Conservation (phyloP, 2,797 vertebrate species). For the Trematomus bernacchii region DNA sequence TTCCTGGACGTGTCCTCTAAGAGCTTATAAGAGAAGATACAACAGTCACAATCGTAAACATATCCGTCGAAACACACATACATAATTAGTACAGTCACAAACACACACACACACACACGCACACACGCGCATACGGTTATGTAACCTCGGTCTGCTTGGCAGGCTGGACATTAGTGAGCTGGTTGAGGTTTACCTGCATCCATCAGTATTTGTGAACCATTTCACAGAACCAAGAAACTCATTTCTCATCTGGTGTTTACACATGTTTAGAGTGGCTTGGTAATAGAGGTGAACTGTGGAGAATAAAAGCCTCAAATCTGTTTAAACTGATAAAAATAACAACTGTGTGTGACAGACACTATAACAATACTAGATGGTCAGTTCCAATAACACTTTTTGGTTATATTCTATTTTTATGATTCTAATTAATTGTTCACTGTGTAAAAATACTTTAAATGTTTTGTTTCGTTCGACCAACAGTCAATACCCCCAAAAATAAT, state of each 20-base stretch:
- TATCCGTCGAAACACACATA: conserved; percentile 27
- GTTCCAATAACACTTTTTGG: not conserved
- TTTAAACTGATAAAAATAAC: not conserved
- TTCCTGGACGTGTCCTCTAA: conserved; percentile 68
- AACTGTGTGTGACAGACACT: not conserved
- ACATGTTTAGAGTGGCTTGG: not conserved
- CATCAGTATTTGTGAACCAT: conserved; percentile 26
- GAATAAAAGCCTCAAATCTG: not conserved
- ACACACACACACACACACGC: not conserved
- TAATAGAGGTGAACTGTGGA: conserved; percentile 9
- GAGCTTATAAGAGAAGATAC: conserved; percentile 39
- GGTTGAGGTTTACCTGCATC: conserved; percentile 31
- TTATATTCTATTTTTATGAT: not conserved
- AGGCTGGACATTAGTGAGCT: conserved; percentile 50
- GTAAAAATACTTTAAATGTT: not conserved
- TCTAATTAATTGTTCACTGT: no score
- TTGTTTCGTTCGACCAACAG: not conserved
- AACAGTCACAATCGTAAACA: conserved; percentile 35
- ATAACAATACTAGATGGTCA: not conserved
- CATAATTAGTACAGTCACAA: conserved; percentile 15
- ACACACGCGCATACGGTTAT: conserved; percentile 53
- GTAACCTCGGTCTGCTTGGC: conserved; percentile 60
- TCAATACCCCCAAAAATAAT: not conserved
- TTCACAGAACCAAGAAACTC: conserved; percentile 7
- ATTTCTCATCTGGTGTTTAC: conserved; percentile 14